Conservation (phyloP, 2,797 vertebrate genomes). For the Platyrinchus mystaceus region DNA sequence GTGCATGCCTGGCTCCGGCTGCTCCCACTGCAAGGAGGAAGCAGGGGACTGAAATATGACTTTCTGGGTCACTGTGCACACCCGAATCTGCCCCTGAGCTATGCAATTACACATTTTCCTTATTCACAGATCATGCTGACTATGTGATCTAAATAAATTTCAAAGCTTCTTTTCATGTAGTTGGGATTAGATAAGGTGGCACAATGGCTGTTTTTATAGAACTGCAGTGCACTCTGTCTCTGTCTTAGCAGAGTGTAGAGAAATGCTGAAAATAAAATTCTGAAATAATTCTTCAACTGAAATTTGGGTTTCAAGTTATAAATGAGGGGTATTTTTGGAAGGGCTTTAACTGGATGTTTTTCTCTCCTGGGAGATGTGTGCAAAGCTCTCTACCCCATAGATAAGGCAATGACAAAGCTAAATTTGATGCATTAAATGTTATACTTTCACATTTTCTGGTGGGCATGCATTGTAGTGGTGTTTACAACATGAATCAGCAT, state of each 20-base stretch:
- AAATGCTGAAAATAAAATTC: neutral
- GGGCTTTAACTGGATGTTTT: neutral
- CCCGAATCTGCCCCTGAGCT: neutral
- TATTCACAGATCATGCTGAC: constrained; percentile 27
- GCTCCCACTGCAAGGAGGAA: neutral
- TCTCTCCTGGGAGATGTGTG: neutral
- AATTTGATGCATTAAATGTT: constrained; percentile 5
- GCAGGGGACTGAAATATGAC: neutral
- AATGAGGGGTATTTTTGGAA: neutral
- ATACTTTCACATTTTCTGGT: neutral
- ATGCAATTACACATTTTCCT: constrained; percentile 28
- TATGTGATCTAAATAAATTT: constrained; percentile 51
- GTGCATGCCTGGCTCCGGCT: neutral
- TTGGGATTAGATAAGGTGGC: constrained; percentile 32
- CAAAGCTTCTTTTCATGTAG: constrained; percentile 15
- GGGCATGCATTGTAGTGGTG: neutral
- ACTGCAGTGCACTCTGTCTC: neutral
- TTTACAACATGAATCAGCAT: constrained; percentile 29
- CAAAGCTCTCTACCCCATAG: neutral
- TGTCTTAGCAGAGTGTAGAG: neutral
- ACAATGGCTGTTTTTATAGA: neutral
- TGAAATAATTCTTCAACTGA: neutral
- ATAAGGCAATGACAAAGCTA: neutral
- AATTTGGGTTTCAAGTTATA: neutral
- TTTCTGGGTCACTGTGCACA: constrained; percentile 31